Evolutionary conservation across 2,888 invertebrate species (phyloP).

Genomic region (Tortrix viridana): DNA sequence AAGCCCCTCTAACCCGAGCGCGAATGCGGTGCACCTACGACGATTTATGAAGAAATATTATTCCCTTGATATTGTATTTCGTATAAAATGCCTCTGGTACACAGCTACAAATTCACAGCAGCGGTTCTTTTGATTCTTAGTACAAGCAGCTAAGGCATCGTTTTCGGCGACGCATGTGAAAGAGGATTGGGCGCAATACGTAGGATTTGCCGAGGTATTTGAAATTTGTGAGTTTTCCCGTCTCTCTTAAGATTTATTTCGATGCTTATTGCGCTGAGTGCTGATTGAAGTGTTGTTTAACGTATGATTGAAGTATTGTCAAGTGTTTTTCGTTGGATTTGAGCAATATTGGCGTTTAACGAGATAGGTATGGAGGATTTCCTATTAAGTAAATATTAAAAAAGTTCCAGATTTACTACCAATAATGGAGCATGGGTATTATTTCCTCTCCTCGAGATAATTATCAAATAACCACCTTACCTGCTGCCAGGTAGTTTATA

Average conservation of each 20-base stretch:
- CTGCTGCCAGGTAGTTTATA: too few relatives aligned
- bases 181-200: constrained; percentile 16
- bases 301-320: constrained; percentile 33
- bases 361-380: too few relatives aligned
- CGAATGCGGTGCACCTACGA: constrained; percentile 48
- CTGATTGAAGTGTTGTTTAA: constrained; percentile 42
- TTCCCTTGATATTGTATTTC: constrained; percentile 56
- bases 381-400: too few relatives aligned
- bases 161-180: constrained; percentile 16
- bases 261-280: constrained; percentile 49
- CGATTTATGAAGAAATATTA: constrained; percentile 65
- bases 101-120: constrained; percentile 16
- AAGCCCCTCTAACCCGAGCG: constrained; percentile 27
- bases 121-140: not conserved
- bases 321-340: constrained; percentile 20
- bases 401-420: too few relatives aligned
- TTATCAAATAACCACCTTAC: too few relatives aligned
- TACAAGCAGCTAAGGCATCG: not conserved
- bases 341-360: constrained; percentile 4
- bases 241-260: constrained; percentile 49
- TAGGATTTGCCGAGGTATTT: constrained; percentile 46
- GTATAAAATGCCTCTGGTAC: constrained; percentile 47
- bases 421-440: too few relatives aligned
- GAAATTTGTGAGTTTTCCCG: constrained; percentile 52
- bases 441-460: too few relatives aligned